A percentile compares a stretch with the other conserved stretches of the same genome.
Conservation (phyloP, 37 sponge, comb jelly and placozoan genomes). For the Chondrilla cf. caribensis region DNA sequence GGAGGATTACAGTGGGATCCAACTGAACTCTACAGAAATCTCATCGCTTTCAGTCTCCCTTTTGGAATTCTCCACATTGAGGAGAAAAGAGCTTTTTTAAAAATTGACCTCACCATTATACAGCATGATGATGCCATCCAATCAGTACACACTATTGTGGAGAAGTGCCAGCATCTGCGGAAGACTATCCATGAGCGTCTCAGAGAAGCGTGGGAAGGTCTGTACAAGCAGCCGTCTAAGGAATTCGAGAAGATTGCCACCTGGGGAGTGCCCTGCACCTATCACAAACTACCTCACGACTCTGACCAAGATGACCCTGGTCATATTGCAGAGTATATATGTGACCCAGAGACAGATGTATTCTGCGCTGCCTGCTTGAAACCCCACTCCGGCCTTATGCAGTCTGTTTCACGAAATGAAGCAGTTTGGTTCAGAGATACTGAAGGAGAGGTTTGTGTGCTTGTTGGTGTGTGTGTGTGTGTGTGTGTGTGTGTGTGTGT, state of each 20-base stretch:
- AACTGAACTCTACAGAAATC: background rate
- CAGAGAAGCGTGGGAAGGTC: background rate
- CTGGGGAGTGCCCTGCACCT: slow-evolving; percentile 3
- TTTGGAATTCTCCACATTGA: background rate
- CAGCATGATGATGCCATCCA: background rate
- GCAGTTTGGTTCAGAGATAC: slow-evolving; percentile 10
- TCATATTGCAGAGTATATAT: background rate
- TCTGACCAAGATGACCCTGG: background rate
- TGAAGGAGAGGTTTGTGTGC: background rate
- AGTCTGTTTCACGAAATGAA: background rate
- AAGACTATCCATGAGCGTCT: background rate
- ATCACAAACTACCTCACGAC: background rate
- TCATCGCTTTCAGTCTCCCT: background rate
- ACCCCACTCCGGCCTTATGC: background rate
- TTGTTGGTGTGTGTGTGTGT: too few relatives aligned
- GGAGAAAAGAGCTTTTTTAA: background rate
- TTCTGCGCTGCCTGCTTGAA: background rate
- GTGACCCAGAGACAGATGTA: background rate
- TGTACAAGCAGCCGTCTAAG: background rate
- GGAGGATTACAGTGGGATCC: background rate
- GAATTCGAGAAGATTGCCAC: background rate
- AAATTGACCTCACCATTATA: background rate
- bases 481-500: too few relatives aligned
- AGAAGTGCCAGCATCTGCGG: background rate
- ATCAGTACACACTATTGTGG: background rate